Evolutionary conservation across 2,888 invertebrate species (phyloP), one percentile per base, ranked within the genome.

Genomic region (Biston stratarius): DNA sequence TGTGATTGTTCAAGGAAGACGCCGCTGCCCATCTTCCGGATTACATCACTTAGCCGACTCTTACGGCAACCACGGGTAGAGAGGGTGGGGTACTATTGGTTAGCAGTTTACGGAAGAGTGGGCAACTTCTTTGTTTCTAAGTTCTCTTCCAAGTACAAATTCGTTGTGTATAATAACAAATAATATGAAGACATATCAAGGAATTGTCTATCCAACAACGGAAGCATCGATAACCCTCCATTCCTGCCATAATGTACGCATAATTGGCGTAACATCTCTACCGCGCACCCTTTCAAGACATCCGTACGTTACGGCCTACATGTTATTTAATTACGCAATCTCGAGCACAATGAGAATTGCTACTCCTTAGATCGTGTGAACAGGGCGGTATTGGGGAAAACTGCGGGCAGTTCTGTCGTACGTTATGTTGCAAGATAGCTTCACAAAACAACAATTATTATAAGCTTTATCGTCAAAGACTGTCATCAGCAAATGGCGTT

Each of bases 261-360:
- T 93, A 93, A 93, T 93, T 93, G 92, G 92, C 93, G 91, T 90
- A 91, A 89, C 93, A 92, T 93, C 92, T 90, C 92, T 88, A 89
- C 86, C 89, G 88, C 85, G 85, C 88, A 92, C 93, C 93, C 92
- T 93, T 91, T 92, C 90, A 92, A 92, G 91, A 89, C 90, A 85
- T 85, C 85, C 87, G 88, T 88, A 92, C 88, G 90, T 90, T 87
- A 89, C 86, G 85, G 89, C 88, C 89, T 92, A 91, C 91, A 92
- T 93, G 91, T 94, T 93, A 93, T 94, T 94, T 93, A 93, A 94
- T 94, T 94, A 94, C 89, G 84, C 88, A 92, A 92, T 92, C 92
- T 90, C 86, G 89, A 67, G 84, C 82, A 93, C 92, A 92, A 92
- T 93, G 90, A 85, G 89, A 90, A 86, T 89, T 87, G 87, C 85